Base-by-base conservation (phyloP, 2,888 invertebrate species). In the Dioctria rufipes region DNA sequence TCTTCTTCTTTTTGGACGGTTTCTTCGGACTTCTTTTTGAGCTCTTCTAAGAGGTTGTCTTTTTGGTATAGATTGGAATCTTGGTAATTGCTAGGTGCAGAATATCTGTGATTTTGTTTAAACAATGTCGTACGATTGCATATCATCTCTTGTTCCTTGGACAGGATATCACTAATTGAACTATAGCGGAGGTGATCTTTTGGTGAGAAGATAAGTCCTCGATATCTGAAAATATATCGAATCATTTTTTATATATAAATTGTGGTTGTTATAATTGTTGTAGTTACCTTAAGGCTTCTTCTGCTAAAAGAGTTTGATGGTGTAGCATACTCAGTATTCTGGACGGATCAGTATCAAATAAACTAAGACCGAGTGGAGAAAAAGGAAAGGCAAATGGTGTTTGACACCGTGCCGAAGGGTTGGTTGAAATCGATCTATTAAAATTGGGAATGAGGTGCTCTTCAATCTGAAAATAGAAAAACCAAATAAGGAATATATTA, bases 301-400 rank as follows among this genome's bases (percentile, higher is more conserved):
- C 89, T 81, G 89, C 88, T 81, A 89, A 85, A 85, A 89, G 86
- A 83, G 89, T 88, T 86, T 89, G 89, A 83, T 89, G 91, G 84
- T 91, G 91, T 84, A 92, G 87, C 83, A 91, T 88, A 83, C 90
- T 91, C 83, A 91, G 89, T 75, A 92, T 89, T 84, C 91, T 89
- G 85, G 91, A 91, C 85, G 91, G 90, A 88, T 89, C 89, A 82
- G 89, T 88, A 85, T 90, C 90, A 83, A 89, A 89, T 80, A 89
- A 86, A 86, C 88, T 88, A 83, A 88, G 84, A 78, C 89, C 88
- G 83, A 89, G 86, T 11, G 91, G 90, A 40, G 90, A 88, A 84
- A 92, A 92, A 6, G 91, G 91, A 83, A 92, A 90, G 80, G 91
- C 90, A 85, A 92, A 92, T 43, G 92, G 92, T 37, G 92, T 91